Evolutionary conservation across 2,113 vertebrate genomes (phyloP).

Genomic region (Pagrus major): DNA sequence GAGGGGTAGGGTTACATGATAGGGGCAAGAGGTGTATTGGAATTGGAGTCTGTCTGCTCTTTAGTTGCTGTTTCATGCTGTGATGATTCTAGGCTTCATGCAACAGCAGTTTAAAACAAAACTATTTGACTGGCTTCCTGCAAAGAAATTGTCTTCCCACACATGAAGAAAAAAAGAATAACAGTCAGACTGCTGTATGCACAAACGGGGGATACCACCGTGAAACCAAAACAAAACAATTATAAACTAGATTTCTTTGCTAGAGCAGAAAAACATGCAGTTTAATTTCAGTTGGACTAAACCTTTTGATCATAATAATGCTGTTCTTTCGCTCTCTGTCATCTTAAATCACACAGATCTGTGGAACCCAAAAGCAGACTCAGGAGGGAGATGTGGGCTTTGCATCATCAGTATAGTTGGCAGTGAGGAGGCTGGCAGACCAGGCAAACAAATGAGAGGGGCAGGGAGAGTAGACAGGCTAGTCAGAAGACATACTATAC

Average conservation of each 20-base stretch:
- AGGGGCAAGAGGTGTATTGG: too few species aligned
- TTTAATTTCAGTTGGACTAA: background rate
- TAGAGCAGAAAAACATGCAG: background rate
- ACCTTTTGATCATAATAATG: background rate
- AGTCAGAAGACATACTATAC: background rate
- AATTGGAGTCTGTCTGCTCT: too few species aligned
- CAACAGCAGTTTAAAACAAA: background rate
- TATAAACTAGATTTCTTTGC: background rate
- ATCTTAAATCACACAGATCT: background rate
- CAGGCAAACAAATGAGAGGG: slow-evolving; percentile 9
- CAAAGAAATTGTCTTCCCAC: background rate
- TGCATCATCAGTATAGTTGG: background rate
- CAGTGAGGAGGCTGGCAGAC: background rate
- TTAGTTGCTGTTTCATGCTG: too few species aligned
- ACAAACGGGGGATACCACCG: background rate
- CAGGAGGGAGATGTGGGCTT: slow-evolving; percentile 6
- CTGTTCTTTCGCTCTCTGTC: background rate
- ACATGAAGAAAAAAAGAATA: background rate
- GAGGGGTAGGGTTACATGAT: too few species aligned
- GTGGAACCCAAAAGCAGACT: background rate
- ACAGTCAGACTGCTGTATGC: background rate
- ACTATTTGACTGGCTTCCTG: background rate
- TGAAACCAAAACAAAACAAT: background rate
- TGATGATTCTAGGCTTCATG: background rate
- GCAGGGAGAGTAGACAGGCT: background rate